phyloP scores from a whole-genome alignment of 2,888 invertebrate species.

The Gasteruption jaculator region DNA sequence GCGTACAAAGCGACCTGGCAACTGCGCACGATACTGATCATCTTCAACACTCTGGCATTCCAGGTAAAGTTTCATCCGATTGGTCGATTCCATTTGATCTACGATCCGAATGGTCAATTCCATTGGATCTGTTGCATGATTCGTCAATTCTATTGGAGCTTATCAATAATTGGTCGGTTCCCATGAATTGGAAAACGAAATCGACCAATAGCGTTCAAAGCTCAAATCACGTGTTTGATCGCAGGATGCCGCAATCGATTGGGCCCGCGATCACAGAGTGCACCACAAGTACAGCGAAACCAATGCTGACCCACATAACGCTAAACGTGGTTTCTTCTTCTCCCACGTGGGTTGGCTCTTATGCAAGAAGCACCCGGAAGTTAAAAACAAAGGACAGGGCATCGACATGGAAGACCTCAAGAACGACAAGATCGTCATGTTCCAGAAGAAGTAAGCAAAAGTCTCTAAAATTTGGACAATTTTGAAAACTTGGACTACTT shows the following conservation, averaged over 20 bases:
- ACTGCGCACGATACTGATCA: constrained; percentile 70
- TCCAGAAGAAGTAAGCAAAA: constrained; percentile 72
- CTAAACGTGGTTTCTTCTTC: constrained; percentile 91
- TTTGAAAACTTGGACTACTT: neutral
- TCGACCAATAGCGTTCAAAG: constrained; percentile 7
- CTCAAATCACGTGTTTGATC: too few species aligned
- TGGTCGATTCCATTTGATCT: neutral
- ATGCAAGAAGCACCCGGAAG: constrained; percentile 85
- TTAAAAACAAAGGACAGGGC: constrained; percentile 79
- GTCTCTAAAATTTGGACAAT: neutral
- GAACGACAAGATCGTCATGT: constrained; percentile 75
- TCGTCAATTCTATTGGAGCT: neutral
- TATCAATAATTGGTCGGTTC: neutral
- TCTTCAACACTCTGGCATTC: constrained; percentile 87
- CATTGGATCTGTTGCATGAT: neutral
- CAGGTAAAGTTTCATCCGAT: constrained; percentile 60
- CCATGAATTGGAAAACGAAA: neutral
- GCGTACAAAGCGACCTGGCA: constrained; percentile 95
- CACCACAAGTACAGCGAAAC: constrained; percentile 94
- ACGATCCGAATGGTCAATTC: neutral
- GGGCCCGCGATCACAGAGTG: constrained; percentile 74
- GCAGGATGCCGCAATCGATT: constrained; percentile 72
- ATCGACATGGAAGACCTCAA: constrained; percentile 82
- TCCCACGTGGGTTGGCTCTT: constrained; percentile 94
- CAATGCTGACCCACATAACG: constrained; percentile 91